Evolutionary conservation across 2,888 invertebrate species (phyloP).

Genomic region (Apoderus coryli): DNA sequence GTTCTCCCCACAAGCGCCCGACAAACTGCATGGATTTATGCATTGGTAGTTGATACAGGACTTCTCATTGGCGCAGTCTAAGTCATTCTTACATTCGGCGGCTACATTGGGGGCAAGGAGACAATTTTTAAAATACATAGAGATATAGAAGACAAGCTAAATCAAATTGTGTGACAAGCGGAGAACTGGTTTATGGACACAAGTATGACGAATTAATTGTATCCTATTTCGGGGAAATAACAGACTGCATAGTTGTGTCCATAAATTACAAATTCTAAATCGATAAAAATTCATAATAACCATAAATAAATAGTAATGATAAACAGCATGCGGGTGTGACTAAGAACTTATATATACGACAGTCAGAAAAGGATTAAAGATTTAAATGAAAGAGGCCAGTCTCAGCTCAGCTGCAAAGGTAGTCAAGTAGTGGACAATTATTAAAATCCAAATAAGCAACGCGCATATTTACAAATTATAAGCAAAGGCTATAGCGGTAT

Average conservation of each 20-base stretch:
- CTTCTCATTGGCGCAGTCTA: slow-evolving; percentile 83
- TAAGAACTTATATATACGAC: too few species aligned
- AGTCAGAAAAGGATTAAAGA: slow-evolving; percentile 34
- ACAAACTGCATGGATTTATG: slow-evolving; percentile 78
- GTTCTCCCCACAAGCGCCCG: slow-evolving; percentile 79
- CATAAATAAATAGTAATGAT: too few species aligned
- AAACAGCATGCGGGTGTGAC: slow-evolving; percentile 47
- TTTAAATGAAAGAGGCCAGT: slow-evolving; percentile 35
- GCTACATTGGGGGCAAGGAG: slow-evolving; percentile 28
- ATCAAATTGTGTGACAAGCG: too few species aligned
- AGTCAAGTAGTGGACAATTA: too few species aligned
- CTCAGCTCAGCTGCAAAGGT: slow-evolving; percentile 29
- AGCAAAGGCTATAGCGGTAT: slow-evolving; percentile 17
- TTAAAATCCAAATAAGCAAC: slow-evolving; percentile 40
- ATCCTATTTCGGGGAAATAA: too few species aligned
- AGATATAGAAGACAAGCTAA: too few species aligned
- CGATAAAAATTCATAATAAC: too few species aligned
- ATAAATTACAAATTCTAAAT: too few species aligned
- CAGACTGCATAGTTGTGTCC: too few species aligned
- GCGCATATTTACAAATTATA: slow-evolving; percentile 43
- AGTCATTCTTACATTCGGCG: slow-evolving; percentile 73
- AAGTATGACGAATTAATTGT: too few species aligned
- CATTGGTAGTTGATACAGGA: slow-evolving; percentile 84
- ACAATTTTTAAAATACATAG: too few species aligned
- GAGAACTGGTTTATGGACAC: too few species aligned